Percentiles rank a stretch among this genome's conserved stretches.
phyloP scores from a whole-genome alignment of 2,113 vertebrate species.

The Delphinapterus leucas region DNA sequence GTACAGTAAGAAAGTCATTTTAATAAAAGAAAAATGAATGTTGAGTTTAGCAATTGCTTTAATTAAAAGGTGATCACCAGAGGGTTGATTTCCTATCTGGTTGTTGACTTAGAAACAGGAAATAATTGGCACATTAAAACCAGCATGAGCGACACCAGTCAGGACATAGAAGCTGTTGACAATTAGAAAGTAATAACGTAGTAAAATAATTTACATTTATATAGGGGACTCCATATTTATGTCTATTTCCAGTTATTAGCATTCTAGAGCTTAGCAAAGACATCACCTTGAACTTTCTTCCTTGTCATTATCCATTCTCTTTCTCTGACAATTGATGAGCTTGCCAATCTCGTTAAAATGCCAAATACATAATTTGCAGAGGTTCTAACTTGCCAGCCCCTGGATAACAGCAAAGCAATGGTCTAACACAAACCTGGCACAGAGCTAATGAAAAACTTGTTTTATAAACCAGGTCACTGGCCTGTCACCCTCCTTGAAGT shows the following conservation, averaged over 20 bases:
- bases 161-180: background rate
- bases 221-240: slow-evolving; percentile 30
- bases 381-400: slow-evolving; percentile 58
- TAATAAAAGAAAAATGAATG: slow-evolving; percentile 48
- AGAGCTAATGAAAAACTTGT: slow-evolving; percentile 68
- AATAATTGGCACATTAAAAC: slow-evolving; percentile 57
- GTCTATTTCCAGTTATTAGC: slow-evolving; percentile 68
- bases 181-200: background rate
- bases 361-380: slow-evolving; percentile 73
- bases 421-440: slow-evolving; percentile 57
- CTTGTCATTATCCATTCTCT: slow-evolving; percentile 64
- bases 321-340: slow-evolving; percentile 79
- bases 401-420: slow-evolving; percentile 63
- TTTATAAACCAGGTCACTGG: slow-evolving; percentile 52
- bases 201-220: slow-evolving; percentile 54
- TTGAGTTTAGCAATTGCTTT: slow-evolving; percentile 61
- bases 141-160: background rate
- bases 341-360: slow-evolving; percentile 79
- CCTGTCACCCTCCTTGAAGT: background rate
- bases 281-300: slow-evolving; percentile 80
- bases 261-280: slow-evolving; percentile 74
- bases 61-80: slow-evolving; percentile 57
- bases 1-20: slow-evolving; percentile 38
- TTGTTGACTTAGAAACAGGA: slow-evolving; percentile 48
- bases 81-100: slow-evolving; percentile 12